Evolutionary conservation across 2,797 vertebrate species (phyloP).

Genomic region (Limosa lapponica): DNA sequence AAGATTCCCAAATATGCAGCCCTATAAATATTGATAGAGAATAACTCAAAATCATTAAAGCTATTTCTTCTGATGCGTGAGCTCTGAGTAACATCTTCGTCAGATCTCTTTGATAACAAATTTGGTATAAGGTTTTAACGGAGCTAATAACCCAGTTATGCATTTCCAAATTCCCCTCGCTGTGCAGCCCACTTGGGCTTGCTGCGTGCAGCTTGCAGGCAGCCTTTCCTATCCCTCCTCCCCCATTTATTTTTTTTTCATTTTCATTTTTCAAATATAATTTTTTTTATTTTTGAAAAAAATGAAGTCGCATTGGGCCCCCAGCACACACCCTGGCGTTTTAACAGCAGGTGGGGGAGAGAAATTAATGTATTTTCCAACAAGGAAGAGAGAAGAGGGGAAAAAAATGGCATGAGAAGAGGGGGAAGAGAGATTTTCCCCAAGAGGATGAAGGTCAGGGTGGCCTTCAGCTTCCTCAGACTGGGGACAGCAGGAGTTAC

Average conservation of each 20-base stretch:
- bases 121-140: background rate
- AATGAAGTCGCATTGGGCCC: accelerated
- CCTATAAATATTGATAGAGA: background rate
- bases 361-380: background rate
- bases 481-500: background rate
- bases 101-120: background rate
- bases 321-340: background rate
- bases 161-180: background rate
- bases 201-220: background rate
- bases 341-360: background rate
- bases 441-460: background rate
- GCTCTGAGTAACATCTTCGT: accelerated
- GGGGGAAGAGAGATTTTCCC: background rate
- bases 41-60: background rate
- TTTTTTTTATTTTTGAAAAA: background rate
- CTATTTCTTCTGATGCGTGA: background rate
- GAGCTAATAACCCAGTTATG: background rate
- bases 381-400: background rate
- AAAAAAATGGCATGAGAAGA: background rate
- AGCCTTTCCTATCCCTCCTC: background rate
- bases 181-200: background rate
- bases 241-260: background rate
- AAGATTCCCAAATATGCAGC: background rate
- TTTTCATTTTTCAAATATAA: background rate
- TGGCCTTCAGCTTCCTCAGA: background rate